Evolutionary conservation across 2,113 vertebrate species (phyloP), one percentile per base, ranked within the genome.

Genomic region (Burhinus bistriatus): DNA sequence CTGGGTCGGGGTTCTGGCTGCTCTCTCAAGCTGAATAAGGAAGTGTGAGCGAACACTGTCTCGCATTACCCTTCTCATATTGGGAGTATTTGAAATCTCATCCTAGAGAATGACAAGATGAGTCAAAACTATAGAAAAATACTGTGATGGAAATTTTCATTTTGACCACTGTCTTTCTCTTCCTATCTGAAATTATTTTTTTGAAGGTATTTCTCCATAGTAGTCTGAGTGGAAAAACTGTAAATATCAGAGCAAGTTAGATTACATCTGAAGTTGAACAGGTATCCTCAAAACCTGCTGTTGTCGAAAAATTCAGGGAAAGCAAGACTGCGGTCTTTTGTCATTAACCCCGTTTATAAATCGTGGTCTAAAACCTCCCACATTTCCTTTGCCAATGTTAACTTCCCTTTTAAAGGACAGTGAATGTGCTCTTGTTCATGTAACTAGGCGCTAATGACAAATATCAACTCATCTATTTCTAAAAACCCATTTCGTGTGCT

Each of bases 21-120:
- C 69, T 49, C 83, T 57, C 66, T 81, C 32, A 18, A 2, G 3
- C 95, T 96, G 94, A 96, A 96, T 89, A 97, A 96, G 95, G 96
- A 95, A 96, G 84, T 26, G 36, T 22, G 44, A 89, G 84, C 18
- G 91, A 87, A 59, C 61, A 47, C 45, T 3, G 40, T 47, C 54
- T 85, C 6, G 0, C 0, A 1, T 45, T 90, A 59, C 70, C 66
- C 54, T 91, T 65, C 81, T 90, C 4, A 1, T 76, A 9, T 23
- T 70, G 58, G 52, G 70, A 55, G 44, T 32, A 71, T 85, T 64
- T 90, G 36, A 96, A 89, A 87, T 71, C 47, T 87, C 61, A 64
- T 47, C 17, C 73, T 58, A 59, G 51, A 49, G 36, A 77, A 40
- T 13, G 32, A 66, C 51, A 66, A 42, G 54, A 57, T 38, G 77